Conservation (phyloP, 37 sponge, comb jelly and placozoan species). For the Chondrilla cf. caribensis region DNA sequence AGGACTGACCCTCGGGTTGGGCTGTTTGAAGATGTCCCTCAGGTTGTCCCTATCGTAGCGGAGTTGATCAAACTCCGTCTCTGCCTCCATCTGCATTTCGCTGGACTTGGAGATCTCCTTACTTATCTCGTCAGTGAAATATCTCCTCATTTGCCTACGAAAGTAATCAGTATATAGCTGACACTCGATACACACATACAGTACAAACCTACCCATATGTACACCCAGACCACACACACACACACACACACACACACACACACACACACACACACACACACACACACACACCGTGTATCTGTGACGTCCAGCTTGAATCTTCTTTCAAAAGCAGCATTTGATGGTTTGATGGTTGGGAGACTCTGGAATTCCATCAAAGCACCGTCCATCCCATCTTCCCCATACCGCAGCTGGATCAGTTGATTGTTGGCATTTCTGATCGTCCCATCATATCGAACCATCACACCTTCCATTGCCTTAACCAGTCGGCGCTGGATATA, state of each 20-base stretch:
- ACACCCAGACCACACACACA: too few species aligned
- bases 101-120: conserved; percentile 71
- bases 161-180: too few species aligned
- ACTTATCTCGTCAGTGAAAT: conserved; percentile 77
- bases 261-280: too few species aligned
- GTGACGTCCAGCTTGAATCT: conserved; percentile 81
- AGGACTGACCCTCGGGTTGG: conserved; percentile 37
- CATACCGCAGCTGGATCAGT: conserved; percentile 94
- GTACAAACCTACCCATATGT: too few species aligned
- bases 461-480: conserved; percentile 98
- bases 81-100: conserved; percentile 62
- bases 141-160: conserved; percentile 61
- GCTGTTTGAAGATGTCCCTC: conserved; percentile 76
- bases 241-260: too few species aligned
- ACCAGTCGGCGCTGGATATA: conserved; percentile 99
- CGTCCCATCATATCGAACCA: conserved; percentile 97
- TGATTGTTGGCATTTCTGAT: conserved; percentile 90
- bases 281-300: neutral
- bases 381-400: conserved; percentile 99
- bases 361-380: conserved; percentile 94
- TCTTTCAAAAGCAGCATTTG: conserved; percentile 76
- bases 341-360: conserved; percentile 83
- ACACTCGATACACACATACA: too few species aligned
- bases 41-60: conserved; percentile 78
- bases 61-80: conserved; percentile 84